A percentile compares a stretch with the other conserved stretches of the same genome.
phyloP scores from a whole-genome alignment of 2,888 invertebrate species.

The Cotesia congregata region DNA sequence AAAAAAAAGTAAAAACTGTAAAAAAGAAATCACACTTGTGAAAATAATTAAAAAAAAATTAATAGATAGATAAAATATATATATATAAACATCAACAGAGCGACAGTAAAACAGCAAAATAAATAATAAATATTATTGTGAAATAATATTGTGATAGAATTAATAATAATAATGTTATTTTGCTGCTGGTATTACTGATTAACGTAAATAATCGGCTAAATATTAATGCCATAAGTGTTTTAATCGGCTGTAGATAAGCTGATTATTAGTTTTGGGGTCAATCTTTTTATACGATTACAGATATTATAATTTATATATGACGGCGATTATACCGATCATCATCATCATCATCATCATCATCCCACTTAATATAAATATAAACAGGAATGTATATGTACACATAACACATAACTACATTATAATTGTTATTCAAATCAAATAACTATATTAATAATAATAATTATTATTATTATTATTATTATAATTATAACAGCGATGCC shows the following conservation, averaged over 20 bases:
- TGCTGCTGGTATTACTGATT: not conserved
- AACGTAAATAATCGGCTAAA: conserved; percentile 6
- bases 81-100: not conserved
- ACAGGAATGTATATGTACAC: not conserved
- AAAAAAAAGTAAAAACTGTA: too few relatives aligned
- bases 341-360: not conserved
- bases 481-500: not conserved
- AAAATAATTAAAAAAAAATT: too few relatives aligned
- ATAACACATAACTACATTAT: not conserved
- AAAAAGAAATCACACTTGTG: too few relatives aligned
- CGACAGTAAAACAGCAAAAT: not conserved
- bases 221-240: conserved; percentile 25
- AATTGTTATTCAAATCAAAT: not conserved
- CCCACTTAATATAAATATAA: not conserved
- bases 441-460: too few relatives aligned
- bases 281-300: conserved; percentile 17
- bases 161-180: not conserved
- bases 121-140: not conserved
- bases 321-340: not conserved
- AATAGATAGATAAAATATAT: not conserved
- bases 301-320: not conserved
- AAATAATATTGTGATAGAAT: conserved; percentile 7
- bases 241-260: conserved; percentile 13
- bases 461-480: not conserved
- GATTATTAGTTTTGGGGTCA: not conserved